Percentiles rank a stretch among this genome's conserved stretches.
Conservation (phyloP, 2,113 vertebrate genomes). For the Gymnobelideus leadbeateri region DNA sequence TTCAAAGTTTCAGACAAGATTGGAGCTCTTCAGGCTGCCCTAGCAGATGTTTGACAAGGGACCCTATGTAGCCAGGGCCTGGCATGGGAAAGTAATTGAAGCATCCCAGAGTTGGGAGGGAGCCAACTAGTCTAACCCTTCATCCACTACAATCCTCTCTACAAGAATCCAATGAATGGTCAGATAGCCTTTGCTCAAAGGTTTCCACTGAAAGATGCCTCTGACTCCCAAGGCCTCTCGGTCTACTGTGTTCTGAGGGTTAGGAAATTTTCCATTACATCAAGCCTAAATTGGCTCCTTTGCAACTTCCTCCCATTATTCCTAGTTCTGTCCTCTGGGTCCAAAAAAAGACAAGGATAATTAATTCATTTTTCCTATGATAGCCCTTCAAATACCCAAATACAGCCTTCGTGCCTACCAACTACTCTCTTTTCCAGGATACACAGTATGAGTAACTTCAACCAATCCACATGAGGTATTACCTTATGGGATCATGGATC, state of each 20-base stretch:
- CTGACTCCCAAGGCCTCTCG: not conserved
- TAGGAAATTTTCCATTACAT: slow-evolving; percentile 2
- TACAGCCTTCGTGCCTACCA: not conserved
- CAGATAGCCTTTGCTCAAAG: not conserved
- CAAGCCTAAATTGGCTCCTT: not conserved
- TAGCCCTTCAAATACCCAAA: not conserved
- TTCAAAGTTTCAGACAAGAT: not conserved
- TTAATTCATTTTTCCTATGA: not conserved
- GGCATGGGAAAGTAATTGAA: not conserved
- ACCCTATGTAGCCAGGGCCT: not conserved
- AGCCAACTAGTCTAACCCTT: not conserved
- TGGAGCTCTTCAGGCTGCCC: not conserved
- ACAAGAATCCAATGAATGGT: not conserved
- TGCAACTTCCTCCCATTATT: not conserved
- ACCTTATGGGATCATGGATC: not conserved
- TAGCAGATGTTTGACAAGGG: not conserved
- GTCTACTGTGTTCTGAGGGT: not conserved
- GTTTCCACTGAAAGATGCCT: not conserved
- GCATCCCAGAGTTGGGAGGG: not conserved
- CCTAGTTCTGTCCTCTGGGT: not conserved
- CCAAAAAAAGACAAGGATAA: not conserved
- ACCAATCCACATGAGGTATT: not conserved
- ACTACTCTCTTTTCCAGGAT: not conserved
- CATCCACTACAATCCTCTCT: not conserved
- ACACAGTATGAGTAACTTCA: not conserved